phyloP scores from a whole-genome alignment of 2,888 invertebrate species.

The Phrixothrix hirtus region DNA sequence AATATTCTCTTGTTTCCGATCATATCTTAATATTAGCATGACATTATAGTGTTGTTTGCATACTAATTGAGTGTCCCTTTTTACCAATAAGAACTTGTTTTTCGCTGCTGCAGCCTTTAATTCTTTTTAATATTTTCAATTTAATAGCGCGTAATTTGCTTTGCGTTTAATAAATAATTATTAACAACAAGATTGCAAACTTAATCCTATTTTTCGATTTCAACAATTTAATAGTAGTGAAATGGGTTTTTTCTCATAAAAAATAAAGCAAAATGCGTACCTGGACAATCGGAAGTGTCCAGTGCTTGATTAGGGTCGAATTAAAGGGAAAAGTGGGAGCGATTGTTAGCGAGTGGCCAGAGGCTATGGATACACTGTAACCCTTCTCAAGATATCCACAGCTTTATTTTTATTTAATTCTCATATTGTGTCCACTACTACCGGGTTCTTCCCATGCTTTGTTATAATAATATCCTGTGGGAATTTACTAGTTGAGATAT shows the following conservation, averaged over 20 bases:
- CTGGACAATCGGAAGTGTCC: slow-evolving; percentile 31
- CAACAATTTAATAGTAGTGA: slow-evolving; percentile 8
- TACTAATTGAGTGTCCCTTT: slow-evolving; percentile 13
- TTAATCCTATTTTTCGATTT: too few species aligned
- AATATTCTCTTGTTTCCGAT: slow-evolving; percentile 26
- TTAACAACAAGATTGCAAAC: too few species aligned
- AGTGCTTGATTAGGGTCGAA: slow-evolving; percentile 28
- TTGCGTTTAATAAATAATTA: too few species aligned
- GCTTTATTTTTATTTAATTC: slow-evolving; percentile 36
- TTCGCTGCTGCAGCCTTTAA: neutral
- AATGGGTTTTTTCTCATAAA: slow-evolving; percentile 15
- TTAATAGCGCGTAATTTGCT: too few species aligned
- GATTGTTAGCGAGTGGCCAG: slow-evolving; percentile 30
- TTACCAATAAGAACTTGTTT: slow-evolving; percentile 15
- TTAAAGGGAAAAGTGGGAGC: slow-evolving; percentile 29
- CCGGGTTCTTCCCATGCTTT: slow-evolving; percentile 34
- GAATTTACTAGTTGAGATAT: neutral
- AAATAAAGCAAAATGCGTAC: slow-evolving; percentile 23
- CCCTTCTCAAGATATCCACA: slow-evolving; percentile 39
- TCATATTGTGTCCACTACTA: slow-evolving; percentile 35
- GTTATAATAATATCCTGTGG: slow-evolving; percentile 4
- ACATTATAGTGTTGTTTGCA: slow-evolving; percentile 23
- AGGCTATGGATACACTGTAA: slow-evolving; percentile 28
- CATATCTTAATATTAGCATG: slow-evolving; percentile 27
- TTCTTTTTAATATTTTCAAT: neutral